Conservation (phyloP, 2,113 vertebrate species). For the Scalopus aquaticus region DNA sequence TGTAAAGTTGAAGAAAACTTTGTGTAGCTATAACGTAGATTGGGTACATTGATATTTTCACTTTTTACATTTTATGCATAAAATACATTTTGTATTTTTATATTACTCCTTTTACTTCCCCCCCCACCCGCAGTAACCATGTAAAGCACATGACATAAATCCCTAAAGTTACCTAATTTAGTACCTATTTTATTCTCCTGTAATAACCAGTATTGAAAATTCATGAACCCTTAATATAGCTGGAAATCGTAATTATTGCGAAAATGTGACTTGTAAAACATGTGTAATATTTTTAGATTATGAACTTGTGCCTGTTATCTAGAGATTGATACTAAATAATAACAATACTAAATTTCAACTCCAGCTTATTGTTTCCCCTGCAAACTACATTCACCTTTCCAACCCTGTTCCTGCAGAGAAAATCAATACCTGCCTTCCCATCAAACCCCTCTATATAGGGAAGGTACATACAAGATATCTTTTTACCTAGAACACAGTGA, state of each 20-base stretch:
- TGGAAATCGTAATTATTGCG: slow-evolving; percentile 26
- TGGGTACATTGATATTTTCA: slow-evolving; percentile 27
- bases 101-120: background rate
- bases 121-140: background rate
- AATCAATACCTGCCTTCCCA: background rate
- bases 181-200: slow-evolving; percentile 14
- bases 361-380: background rate
- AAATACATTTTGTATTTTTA: no score
- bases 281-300: background rate
- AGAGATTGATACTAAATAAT: slow-evolving; percentile 33
- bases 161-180: background rate
- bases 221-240: slow-evolving; percentile 35
- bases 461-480: background rate
- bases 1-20: slow-evolving; percentile 24
- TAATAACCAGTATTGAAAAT: slow-evolving; percentile 51
- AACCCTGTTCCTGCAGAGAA: background rate
- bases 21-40: slow-evolving; percentile 18
- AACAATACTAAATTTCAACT: slow-evolving; percentile 8
- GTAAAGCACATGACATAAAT: background rate
- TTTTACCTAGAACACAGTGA: background rate
- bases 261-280: slow-evolving; percentile 40
- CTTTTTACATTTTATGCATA: background rate
- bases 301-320: background rate
- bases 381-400: background rate
- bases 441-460: background rate